These are phyloP conservation scores for Aspidiotus destructor DNA, from an alignment of 2,888 invertebrate species.

Conservation along the genomic window DNA sequence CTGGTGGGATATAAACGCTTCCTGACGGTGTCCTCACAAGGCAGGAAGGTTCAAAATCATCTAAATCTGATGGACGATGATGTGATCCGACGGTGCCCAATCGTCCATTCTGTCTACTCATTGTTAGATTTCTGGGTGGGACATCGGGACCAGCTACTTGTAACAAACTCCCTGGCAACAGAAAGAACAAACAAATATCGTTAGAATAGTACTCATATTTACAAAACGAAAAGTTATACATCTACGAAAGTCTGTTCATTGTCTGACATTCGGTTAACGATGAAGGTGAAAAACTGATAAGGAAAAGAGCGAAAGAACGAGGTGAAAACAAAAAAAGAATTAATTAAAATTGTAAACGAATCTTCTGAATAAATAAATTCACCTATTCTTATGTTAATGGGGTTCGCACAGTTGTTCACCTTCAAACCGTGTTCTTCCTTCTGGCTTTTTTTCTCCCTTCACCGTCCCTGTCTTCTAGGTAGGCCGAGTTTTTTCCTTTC, in stretches of 20 bases:
- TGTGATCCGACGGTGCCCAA: conserved; percentile 40
- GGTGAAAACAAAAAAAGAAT: conserved; percentile 12
- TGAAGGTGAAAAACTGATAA: too few relatives aligned
- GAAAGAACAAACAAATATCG: neutral
- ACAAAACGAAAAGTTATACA: too few relatives aligned
- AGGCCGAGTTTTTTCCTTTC: neutral
- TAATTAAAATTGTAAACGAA: conserved; percentile 18
- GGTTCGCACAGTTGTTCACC: conserved; percentile 22
- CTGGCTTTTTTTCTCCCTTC: neutral
- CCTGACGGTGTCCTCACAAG: conserved; percentile 84
- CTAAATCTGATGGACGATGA: conserved; percentile 40
- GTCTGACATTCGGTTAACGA: too few relatives aligned
- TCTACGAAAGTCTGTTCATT: too few relatives aligned
- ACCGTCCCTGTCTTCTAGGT: neutral
- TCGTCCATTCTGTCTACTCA: conserved; percentile 84
- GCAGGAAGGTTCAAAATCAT: conserved; percentile 84
- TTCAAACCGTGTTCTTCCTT: conserved; percentile 13
- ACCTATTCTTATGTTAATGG: conserved; percentile 20
- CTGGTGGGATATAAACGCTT: conserved; percentile 87
- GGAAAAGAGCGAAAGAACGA: too few relatives aligned
- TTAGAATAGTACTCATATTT: too few relatives aligned
- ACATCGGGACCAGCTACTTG: conserved; percentile 64
- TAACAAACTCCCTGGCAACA: conserved; percentile 55
- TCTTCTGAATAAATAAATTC: conserved; percentile 11
- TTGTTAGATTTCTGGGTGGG: conserved; percentile 84